Percentiles rank a stretch among this genome's conserved stretches.
Conservation (phyloP, 2,888 invertebrate genomes). For the Amiota mariae region DNA sequence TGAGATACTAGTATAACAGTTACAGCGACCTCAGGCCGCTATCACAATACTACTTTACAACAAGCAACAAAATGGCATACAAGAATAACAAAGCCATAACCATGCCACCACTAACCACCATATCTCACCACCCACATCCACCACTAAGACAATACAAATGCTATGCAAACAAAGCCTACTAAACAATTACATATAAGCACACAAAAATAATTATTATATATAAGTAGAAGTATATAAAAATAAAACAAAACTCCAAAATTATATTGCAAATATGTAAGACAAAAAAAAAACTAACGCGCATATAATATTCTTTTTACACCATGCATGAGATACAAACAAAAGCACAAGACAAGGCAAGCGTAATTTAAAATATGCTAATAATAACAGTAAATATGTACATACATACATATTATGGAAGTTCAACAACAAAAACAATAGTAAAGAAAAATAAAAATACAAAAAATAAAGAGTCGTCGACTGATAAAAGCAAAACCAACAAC, state of each 20-base stretch:
- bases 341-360: conserved; percentile 40
- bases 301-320: conserved; percentile 26
- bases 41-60: not conserved
- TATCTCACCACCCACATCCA: not conserved
- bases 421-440: not conserved
- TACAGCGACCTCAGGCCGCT: not conserved
- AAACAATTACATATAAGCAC: not conserved
- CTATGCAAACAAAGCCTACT: not conserved
- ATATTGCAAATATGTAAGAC: too few relatives aligned
- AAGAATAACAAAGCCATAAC: not conserved
- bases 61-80: conserved; percentile 3
- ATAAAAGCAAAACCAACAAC: conserved; percentile 61
- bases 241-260: not conserved
- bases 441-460: conserved; percentile 16
- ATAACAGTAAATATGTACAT: conserved; percentile 42
- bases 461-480: conserved; percentile 46
- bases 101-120: too few relatives aligned
- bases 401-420: conserved; percentile 27
- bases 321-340: conserved; percentile 47
- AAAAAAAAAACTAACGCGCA: conserved; percentile 25
- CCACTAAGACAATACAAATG: not conserved
- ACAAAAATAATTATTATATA: not conserved
- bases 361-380: conserved; percentile 45
- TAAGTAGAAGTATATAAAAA: not conserved
- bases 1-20: not conserved